These are phyloP conservation scores for Drosophila melanosoma DNA, from an alignment of 2,888 invertebrate genomes.

Conservation along the genomic window DNA sequence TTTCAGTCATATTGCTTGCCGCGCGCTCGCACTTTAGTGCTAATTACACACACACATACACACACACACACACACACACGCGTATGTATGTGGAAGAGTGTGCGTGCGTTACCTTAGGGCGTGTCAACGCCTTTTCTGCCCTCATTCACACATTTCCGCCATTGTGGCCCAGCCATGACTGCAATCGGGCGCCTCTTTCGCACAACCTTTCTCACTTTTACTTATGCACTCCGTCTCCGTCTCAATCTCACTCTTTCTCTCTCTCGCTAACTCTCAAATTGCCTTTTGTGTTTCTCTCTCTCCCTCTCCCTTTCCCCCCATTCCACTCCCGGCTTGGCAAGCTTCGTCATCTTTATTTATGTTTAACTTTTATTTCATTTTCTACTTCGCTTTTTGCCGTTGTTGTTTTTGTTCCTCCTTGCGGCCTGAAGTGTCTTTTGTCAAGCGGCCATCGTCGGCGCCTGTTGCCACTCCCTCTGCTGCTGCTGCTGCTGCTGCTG, in stretches of 20 bases:
- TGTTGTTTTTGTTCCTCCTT: conserved; percentile 19
- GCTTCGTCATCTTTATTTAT: conserved; percentile 81
- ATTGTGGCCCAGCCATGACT: conserved; percentile 80
- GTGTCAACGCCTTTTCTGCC: conserved; percentile 63
- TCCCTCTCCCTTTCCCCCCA: conserved; percentile 6
- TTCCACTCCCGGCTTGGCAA: conserved; percentile 31
- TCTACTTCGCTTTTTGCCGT: conserved; percentile 16
- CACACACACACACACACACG: conserved; percentile 4
- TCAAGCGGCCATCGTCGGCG: conserved; percentile 71
- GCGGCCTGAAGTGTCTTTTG: conserved; percentile 69
- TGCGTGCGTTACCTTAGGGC: conserved; percentile 30
- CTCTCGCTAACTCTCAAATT: conserved; percentile 13
- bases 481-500: conserved; percentile 13
- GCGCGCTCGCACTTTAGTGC: conserved; percentile 46
- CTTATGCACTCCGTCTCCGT: conserved; percentile 5
- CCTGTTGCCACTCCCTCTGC: conserved; percentile 47
- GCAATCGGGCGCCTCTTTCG: conserved; percentile 48
- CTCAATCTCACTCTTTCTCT: conserved; percentile 8
- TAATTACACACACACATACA: conserved; percentile 54
- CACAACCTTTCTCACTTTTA: conserved; percentile 30
- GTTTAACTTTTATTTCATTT: conserved; percentile 56
- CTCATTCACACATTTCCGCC: conserved; percentile 80
- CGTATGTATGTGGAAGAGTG: not conserved
- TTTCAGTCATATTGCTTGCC: conserved; percentile 6
- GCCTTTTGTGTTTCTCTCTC: conserved; percentile 4